Base-by-base conservation (phyloP, 1,140 invertebrate species). In the Phortica variegata region DNA sequence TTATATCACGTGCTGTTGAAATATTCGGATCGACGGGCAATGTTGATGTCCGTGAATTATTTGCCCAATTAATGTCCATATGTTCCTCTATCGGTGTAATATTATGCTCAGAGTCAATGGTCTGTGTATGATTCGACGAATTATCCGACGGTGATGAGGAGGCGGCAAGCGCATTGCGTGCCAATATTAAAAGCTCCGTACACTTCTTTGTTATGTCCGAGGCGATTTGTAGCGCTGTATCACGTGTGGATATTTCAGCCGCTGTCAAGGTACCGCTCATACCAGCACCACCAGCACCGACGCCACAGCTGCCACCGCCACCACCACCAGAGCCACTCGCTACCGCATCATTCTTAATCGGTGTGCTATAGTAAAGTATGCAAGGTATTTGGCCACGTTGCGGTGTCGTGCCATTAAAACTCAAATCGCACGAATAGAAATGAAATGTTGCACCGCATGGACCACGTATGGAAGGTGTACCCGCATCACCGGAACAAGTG, bases 381-480 rank as follows among this genome's bases (percentile, higher is more conserved):
- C 93, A 87, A 0, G 96, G 95, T 58, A 98, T 87, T 79, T 99
- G 96, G 33, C 96, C 96, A 31, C 95, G 80, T 0, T 88, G 89
- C 57, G 95, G 85, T 3, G 93, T 96, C 1, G 95, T 94, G 46
- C 94, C 95, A 78, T 97, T 97, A 61, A 92, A 93, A 77, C 93
- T 96, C 16, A 97, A 80, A 9, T 92, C 89, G 77, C 93, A 95
- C 9, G 91, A 89, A 19, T 86, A 87, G 72, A 95, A 98, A n/a
- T 87, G 87, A 75, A 97, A 97, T 1, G 84, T 87, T 3, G 91
- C 92, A 34, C 93, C 93, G 79, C 97, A 95, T 0, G 93, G 90
- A 31, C 94, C 94, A 66, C 91, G 90, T 0, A 97, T 86, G 2
- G 85, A 84, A 23, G 85, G 85, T 37, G 95, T 76, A 0, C 95